Percentiles rank a stretch among this genome's conserved stretches.
Evolutionary conservation across 1,140 invertebrate species (phyloP).

Genomic region (Drosophila lacteicornis): DNA sequence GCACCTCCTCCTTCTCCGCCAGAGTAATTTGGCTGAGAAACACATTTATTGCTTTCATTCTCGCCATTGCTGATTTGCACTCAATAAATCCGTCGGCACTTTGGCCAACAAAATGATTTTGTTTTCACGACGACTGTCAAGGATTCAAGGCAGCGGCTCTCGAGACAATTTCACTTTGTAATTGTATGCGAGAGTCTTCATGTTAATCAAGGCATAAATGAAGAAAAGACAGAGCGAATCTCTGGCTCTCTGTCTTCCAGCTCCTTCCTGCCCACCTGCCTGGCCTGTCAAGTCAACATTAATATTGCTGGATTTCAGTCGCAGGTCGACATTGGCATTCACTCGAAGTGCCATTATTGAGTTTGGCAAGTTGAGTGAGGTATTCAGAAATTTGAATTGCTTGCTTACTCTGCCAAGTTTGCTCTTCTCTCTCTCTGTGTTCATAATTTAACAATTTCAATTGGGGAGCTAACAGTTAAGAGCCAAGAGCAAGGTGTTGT

Average conservation of each 20-base stretch:
- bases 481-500: slow-evolving; percentile 8
- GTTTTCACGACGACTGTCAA: slow-evolving; percentile 41
- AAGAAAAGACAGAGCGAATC: slow-evolving; percentile 27
- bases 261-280: background rate
- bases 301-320: slow-evolving; percentile 42
- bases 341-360: slow-evolving; percentile 46
- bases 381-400: slow-evolving; percentile 24
- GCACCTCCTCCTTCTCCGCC: slow-evolving; percentile 5
- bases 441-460: slow-evolving; percentile 23
- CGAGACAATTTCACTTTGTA: slow-evolving; percentile 53
- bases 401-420: slow-evolving; percentile 17
- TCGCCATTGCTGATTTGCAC: slow-evolving; percentile 64
- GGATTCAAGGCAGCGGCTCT: background rate
- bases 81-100: slow-evolving; percentile 76
- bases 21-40: slow-evolving; percentile 5
- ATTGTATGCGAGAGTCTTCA: slow-evolving; percentile 52
- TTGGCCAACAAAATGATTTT: slow-evolving; percentile 56
- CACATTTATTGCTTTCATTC: slow-evolving; percentile 48
- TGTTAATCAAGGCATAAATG: slow-evolving; percentile 55
- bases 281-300: slow-evolving; percentile 44
- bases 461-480: background rate
- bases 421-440: slow-evolving; percentile 3
- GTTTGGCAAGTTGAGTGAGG: slow-evolving; percentile 40
- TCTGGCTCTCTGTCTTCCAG: slow-evolving; percentile 2
- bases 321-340: slow-evolving; percentile 23